Evolutionary conservation across 1,140 invertebrate genomes (phyloP).

Genomic region (Hylyphantes graminicola): DNA sequence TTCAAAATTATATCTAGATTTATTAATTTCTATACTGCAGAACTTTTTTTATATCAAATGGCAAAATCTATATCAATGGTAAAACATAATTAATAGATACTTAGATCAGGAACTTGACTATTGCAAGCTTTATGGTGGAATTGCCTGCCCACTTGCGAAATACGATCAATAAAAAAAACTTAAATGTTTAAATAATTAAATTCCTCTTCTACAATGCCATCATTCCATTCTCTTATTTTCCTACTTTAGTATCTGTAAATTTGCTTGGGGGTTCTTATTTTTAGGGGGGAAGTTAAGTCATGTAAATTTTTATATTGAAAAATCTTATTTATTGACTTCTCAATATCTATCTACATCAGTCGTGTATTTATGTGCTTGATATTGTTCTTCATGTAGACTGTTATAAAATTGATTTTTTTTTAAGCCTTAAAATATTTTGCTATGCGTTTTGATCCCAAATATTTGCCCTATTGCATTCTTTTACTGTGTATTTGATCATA

Average conservation of each 20-base stretch:
- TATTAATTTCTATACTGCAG: no score
- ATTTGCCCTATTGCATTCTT: neutral
- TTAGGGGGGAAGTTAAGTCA: constrained; percentile 4
- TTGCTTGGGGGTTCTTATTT: constrained; percentile 13
- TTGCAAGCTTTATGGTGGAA: neutral
- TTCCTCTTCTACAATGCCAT: constrained; percentile 38
- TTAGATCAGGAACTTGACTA: neutral
- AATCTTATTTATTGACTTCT: constrained; percentile 19
- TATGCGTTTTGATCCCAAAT: neutral
- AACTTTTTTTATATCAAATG: no score
- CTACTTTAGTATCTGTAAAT: constrained; percentile 17
- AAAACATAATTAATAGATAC: no score
- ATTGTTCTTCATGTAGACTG: neutral
- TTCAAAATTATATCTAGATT: no score
- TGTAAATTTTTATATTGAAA: constrained; percentile 15
- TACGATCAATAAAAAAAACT: constrained; percentile 21
- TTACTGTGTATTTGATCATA: constrained; percentile 51
- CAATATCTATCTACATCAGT: constrained; percentile 4
- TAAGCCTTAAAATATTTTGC: neutral
- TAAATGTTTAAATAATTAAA: constrained; percentile 1
- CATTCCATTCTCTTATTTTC: constrained; percentile 40
- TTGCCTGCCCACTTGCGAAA: constrained; percentile 16
- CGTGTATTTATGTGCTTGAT: constrained; percentile 14
- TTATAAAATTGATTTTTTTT: neutral
- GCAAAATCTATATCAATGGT: no score